Conservation (phyloP, 1,140 invertebrate genomes). For the Drosophila orena region DNA sequence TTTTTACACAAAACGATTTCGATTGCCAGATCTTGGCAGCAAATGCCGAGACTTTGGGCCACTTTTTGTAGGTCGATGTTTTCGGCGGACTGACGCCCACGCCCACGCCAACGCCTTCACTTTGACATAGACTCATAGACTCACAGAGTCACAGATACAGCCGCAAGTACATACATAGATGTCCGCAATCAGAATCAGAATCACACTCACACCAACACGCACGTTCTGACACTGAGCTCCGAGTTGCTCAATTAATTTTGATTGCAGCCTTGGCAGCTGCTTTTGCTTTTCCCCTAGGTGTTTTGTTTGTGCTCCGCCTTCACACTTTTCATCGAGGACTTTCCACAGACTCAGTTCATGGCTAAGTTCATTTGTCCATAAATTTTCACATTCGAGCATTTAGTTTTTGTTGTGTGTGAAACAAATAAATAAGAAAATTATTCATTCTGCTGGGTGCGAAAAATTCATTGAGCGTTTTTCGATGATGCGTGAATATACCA, state of each 20-base stretch:
- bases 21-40: slow-evolving; percentile 42
- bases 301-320: slow-evolving; percentile 30
- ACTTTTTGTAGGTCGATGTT: slow-evolving; percentile 63
- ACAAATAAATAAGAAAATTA: slow-evolving; percentile 45
- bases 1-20: slow-evolving; percentile 69
- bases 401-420: slow-evolving; percentile 24
- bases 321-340: slow-evolving; percentile 45
- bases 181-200: slow-evolving; percentile 30
- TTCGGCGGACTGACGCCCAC: slow-evolving; percentile 41
- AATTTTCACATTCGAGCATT: slow-evolving; percentile 34
- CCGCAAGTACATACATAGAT: slow-evolving; percentile 27
- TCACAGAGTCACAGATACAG: slow-evolving; percentile 4
- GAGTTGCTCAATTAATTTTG: slow-evolving; percentile 80
- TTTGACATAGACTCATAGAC: slow-evolving; percentile 57
- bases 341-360: slow-evolving; percentile 52
- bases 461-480: slow-evolving; percentile 28
- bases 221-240: slow-evolving; percentile 51
- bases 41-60: slow-evolving; percentile 23
- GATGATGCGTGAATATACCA: slow-evolving; percentile 32
- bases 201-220: slow-evolving; percentile 28
- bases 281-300: slow-evolving; percentile 52
- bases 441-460: slow-evolving; percentile 31
- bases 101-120: slow-evolving; percentile 72
- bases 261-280: slow-evolving; percentile 80
- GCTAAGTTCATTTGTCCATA: slow-evolving; percentile 54